Percentiles rank a stretch among this genome's conserved stretches.
phyloP scores from a whole-genome alignment of 2,797 vertebrate genomes.

The Cossypha heuglini region DNA sequence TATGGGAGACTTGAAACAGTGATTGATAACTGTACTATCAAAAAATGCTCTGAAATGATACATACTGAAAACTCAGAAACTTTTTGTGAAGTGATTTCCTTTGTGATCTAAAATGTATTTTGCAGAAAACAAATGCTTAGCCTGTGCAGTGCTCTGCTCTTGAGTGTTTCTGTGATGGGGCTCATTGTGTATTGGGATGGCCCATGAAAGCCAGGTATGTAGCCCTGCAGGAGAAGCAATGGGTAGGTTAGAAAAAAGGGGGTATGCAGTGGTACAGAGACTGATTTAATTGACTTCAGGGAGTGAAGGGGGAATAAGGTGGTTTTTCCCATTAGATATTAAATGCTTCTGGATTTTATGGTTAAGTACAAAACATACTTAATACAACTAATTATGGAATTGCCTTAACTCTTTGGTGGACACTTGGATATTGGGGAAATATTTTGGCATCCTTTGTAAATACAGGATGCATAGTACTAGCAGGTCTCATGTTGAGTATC shows the following conservation, averaged over 20 bases:
- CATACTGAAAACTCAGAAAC: background rate
- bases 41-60: background rate
- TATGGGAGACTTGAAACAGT: background rate
- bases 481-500: background rate
- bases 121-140: background rate
- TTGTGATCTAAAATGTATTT: background rate
- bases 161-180: background rate
- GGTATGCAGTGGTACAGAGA: background rate
- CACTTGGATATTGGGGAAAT: accelerated
- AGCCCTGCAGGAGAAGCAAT: background rate
- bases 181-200: background rate
- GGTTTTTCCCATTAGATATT: background rate
- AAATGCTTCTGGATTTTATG: background rate
- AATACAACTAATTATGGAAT: background rate
- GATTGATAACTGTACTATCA: background rate
- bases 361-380: background rate
- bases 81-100: background rate
- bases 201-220: accelerated
- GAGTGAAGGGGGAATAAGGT: background rate
- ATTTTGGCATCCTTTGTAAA: background rate
- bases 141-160: background rate
- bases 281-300: background rate
- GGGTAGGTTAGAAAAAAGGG: background rate
- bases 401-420: background rate
- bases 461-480: background rate